These are phyloP conservation scores for Amphiduros pacificus DNA, from an alignment of 2,888 invertebrate genomes.

Conservation along the genomic window DNA sequence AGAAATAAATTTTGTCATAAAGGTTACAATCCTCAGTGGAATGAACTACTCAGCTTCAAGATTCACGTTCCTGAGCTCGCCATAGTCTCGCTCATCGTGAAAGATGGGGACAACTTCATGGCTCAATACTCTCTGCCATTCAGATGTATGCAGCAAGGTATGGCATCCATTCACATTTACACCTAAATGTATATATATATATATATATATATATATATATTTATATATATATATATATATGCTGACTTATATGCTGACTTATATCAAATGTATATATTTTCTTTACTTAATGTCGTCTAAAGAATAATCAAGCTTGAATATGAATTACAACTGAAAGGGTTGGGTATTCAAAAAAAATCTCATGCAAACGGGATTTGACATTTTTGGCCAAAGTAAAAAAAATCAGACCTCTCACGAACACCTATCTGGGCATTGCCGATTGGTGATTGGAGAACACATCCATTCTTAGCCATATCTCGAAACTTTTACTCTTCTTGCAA, in stretches of 20 bases:
- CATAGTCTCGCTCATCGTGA: slow-evolving; percentile 59
- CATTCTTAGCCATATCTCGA: too few relatives aligned
- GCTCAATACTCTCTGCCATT: slow-evolving; percentile 62
- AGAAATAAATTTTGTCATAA: too few relatives aligned
- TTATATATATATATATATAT: slow-evolving; percentile 14
- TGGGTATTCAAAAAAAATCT: background rate
- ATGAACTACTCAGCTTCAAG: slow-evolving; percentile 61
- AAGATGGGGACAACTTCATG: slow-evolving; percentile 60
- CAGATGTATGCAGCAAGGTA: slow-evolving; percentile 60
- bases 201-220: slow-evolving; percentile 19
- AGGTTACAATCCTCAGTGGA: slow-evolving; percentile 67
- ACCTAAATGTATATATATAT: too few relatives aligned
- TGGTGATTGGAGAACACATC: too few relatives aligned
- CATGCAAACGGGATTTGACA: too few relatives aligned
- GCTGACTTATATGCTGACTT: slow-evolving; percentile 9
- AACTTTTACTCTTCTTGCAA: too few relatives aligned
- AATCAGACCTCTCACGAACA: too few relatives aligned
- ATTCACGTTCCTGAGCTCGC: slow-evolving; percentile 64
- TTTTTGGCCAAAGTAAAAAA: too few relatives aligned
- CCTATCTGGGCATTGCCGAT: too few relatives aligned
- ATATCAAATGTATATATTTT: too few relatives aligned
- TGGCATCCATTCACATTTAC: slow-evolving; percentile 14
- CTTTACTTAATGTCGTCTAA: too few relatives aligned
- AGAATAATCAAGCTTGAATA: too few relatives aligned
- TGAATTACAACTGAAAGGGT: background rate